These are phyloP conservation scores for Rhagologus leucostigma DNA, from an alignment of 2,113 vertebrate species.

Conservation along the genomic window DNA sequence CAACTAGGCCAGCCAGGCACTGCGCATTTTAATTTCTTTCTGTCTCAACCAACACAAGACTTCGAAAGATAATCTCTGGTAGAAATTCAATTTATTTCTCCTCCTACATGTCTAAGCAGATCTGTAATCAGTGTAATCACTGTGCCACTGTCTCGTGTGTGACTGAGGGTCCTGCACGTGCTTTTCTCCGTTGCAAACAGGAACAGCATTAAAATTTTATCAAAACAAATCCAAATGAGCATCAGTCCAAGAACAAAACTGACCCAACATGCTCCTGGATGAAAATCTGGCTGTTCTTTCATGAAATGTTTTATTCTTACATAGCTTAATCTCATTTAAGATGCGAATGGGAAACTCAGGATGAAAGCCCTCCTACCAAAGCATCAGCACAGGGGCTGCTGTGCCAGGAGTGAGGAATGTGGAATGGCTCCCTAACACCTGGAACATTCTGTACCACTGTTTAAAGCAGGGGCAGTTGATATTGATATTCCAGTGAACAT, in stretches of 20 bases:
- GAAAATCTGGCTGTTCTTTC: neutral
- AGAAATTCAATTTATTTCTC: slow-evolving; percentile 28
- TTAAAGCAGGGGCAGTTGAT: neutral
- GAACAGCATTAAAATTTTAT: neutral
- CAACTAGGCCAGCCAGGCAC: neutral
- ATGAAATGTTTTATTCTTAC: neutral
- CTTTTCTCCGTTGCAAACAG: neutral
- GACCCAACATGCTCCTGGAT: neutral
- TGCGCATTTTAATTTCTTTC: neutral
- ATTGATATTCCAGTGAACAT: neutral
- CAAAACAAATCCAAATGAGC: neutral
- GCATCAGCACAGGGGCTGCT: neutral
- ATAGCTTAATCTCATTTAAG: neutral
- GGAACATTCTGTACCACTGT: neutral
- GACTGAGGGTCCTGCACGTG: neutral
- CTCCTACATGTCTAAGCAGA: neutral
- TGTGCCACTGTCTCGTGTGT: neutral
- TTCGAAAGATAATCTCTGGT: slow-evolving; percentile 18
- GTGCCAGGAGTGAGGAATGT: neutral
- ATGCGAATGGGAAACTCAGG: neutral
- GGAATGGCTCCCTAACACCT: neutral
- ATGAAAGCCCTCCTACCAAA: neutral
- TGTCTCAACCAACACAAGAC: neutral
- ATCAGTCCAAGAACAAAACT: neutral
- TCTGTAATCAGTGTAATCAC: slow-evolving; percentile 16